Conservation (phyloP, 2,797 vertebrate species). For the Cirrhinus molitorella region DNA sequence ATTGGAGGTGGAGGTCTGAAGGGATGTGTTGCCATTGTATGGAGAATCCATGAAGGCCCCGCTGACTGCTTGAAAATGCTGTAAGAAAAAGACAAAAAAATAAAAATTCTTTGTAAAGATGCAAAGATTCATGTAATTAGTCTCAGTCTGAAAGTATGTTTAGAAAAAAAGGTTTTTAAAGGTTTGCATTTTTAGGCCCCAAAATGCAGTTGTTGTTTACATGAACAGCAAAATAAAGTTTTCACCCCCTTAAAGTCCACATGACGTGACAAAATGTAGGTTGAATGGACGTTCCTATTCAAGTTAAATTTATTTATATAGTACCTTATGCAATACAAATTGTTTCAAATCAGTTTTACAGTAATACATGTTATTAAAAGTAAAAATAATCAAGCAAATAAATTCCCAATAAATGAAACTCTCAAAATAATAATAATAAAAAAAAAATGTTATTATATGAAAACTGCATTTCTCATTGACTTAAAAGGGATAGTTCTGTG, state of each 20-base stretch:
- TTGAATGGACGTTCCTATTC: no score
- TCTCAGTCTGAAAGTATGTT: background rate
- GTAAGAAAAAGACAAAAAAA: background rate
- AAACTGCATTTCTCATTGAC: background rate
- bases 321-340: background rate
- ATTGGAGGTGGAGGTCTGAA: slow-evolving; percentile 80
- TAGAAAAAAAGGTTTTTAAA: background rate
- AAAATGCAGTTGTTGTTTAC: no score
- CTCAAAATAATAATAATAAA: background rate
- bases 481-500: no score
- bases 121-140: no score
- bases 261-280: no score
- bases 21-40: slow-evolving; percentile 77
- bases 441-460: no score
- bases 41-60: slow-evolving; percentile 83
- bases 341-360: background rate
- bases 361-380: background rate
- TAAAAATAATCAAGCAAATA: no score
- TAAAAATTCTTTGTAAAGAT: background rate
- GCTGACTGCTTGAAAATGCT: slow-evolving; percentile 77
- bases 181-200: no score
- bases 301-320: background rate
- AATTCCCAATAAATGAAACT: background rate
- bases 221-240: no score
- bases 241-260: no score